These are phyloP conservation scores for Protula sp. DNA, from an alignment of 2,888 invertebrate genomes.

Conservation along the genomic window DNA sequence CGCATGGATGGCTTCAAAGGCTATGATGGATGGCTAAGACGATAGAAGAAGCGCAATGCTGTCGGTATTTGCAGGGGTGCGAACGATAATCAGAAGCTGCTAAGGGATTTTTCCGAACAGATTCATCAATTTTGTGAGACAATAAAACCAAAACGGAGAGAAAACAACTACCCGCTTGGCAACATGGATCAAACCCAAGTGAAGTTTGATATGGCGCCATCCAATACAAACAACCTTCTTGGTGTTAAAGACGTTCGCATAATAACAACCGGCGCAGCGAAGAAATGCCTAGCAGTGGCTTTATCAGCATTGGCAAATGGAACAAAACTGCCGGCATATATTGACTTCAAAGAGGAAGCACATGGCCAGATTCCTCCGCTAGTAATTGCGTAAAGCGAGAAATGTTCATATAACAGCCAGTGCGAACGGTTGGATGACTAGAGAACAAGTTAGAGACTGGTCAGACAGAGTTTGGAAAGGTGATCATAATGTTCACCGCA, in stretches of 20 bases:
- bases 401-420: not conserved
- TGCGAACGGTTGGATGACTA: not conserved
- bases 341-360: not conserved
- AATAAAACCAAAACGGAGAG: conserved; percentile 26
- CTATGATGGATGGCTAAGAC: no score
- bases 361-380: not conserved
- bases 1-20: no score
- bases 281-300: not conserved
- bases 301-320: not conserved
- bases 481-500: no score
- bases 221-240: no score
- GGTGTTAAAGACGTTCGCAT: no score
- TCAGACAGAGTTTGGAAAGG: not conserved
- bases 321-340: not conserved
- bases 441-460: no score
- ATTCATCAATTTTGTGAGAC: no score
- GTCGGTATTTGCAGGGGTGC: no score
- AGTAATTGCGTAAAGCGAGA: not conserved
- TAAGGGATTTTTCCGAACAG: no score
- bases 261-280: not conserved
- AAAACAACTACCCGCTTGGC: not conserved
- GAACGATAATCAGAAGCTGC: no score
- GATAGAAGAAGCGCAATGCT: no score
- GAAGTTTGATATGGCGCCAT: no score
- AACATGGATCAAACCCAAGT: not conserved